These are phyloP conservation scores for Drosophila mercatorum DNA, from an alignment of 2,888 invertebrate species.

Conservation along the genomic window DNA sequence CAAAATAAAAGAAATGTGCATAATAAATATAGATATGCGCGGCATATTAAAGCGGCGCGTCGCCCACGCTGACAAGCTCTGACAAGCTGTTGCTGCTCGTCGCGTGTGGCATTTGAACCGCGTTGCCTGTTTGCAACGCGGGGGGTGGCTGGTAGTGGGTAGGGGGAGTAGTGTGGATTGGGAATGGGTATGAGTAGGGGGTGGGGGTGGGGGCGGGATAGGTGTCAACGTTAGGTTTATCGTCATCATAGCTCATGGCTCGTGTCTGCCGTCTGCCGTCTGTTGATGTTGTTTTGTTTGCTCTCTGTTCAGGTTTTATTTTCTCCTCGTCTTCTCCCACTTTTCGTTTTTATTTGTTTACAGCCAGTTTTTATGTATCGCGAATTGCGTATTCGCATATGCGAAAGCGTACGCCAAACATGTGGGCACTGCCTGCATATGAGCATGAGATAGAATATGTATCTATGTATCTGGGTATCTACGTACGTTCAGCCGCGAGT, in stretches of 20 bases:
- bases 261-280: constrained; percentile 1
- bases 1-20: constrained; percentile 1
- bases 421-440: constrained; percentile 44
- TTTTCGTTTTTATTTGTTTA: constrained; percentile 52
- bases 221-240: constrained; percentile 36
- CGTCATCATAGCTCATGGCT: constrained; percentile 30
- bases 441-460: constrained; percentile 24
- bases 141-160: background rate
- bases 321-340: background rate
- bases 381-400: constrained; percentile 55
- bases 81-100: constrained; percentile 51
- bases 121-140: constrained; percentile 13
- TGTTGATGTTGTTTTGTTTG: constrained; percentile 46
- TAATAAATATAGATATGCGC: constrained; percentile 14
- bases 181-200: too few species aligned
- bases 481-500: constrained; percentile 11
- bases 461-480: background rate
- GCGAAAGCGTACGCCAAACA: constrained; percentile 49
- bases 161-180: too few species aligned
- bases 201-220: background rate
- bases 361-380: constrained; percentile 55
- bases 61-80: constrained; percentile 25
- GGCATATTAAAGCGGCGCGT: constrained; percentile 55
- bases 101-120: constrained; percentile 25
- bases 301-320: constrained; percentile 4